Conservation (phyloP, 2,113 vertebrate genomes). For the Regulus satrapa region DNA sequence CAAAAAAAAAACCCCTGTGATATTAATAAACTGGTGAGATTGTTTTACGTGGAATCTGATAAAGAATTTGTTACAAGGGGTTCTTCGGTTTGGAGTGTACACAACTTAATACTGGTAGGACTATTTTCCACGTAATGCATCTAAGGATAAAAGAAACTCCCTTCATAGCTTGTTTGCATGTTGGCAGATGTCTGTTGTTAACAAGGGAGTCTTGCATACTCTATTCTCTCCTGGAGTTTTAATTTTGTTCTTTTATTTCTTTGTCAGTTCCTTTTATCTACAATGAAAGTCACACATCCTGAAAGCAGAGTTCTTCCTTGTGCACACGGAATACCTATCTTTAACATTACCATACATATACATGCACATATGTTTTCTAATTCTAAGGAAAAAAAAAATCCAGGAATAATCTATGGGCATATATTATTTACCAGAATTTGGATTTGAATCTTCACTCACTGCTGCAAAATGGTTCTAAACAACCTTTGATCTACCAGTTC, state of each 20-base stretch:
- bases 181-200: constrained; percentile 17
- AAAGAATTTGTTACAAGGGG: not conserved
- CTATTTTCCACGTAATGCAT: not conserved
- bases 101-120: not conserved
- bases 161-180: not conserved
- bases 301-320: not conserved
- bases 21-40: not conserved
- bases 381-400: not conserved
- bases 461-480: not conserved
- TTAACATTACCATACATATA: not conserved
- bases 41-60: not conserved
- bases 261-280: constrained; percentile 41
- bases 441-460: not conserved
- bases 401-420: not conserved
- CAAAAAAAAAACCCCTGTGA: not conserved
- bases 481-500: not conserved
- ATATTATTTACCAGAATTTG: not conserved
- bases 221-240: not conserved
- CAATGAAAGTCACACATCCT: not conserved
- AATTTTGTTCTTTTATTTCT: constrained; percentile 30
- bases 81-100: not conserved
- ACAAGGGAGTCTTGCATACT: not conserved
- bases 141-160: not conserved
- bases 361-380: not conserved
- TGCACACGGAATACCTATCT: not conserved